Evolutionary conservation across 2,113 vertebrate species (phyloP), one percentile per base, ranked within the genome.

Genomic region (Callochromis pleurospilus): DNA sequence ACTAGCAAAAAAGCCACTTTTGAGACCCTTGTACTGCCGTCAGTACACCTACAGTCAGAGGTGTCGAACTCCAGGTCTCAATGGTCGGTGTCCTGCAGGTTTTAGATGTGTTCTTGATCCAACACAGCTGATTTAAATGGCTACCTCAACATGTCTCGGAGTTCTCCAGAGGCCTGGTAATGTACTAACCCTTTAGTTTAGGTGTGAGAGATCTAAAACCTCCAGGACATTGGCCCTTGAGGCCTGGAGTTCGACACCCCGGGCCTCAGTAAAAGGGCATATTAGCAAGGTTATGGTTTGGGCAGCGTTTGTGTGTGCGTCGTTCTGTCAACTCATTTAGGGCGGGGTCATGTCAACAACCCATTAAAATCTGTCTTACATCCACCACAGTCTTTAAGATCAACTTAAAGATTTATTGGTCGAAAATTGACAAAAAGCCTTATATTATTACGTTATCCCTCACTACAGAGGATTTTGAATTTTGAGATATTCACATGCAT

Each of bases 251-350:
- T 7, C 0, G 4, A 65, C 31, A 36, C 60, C 31, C 17, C 0
- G 3, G 6, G 58, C 6, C 0, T 36, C 31, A 36, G 5, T 15
- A 1, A 42, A 42, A 70, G 65, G n/a, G n/a, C 36, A 24, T 24
- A 68, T 68, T 68, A 2, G 19, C 36, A 14, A 68, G 12, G 7
- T 24, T 40, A 6, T 68, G 5, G 6, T 24, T 68, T 68, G 36
- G n/a, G 3, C 9, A 24, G 62, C 3, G 0, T 40, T 40, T 40
- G 62, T 9, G 62, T 68, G 62, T 14, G n/a, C 1, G 0, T 68
- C 3, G 1, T 40, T 68, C 11, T 40, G 62, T 40, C 3, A 68
- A 40, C 36, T 68, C 1, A 3, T 65, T n/a, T 5, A 65, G 31
- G 4, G 60, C 40, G 62, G 19, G 33, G 62, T 40, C 62, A 0